Evolutionary conservation across 2,113 vertebrate species (phyloP).

Genomic region (Notothenia rossii): DNA sequence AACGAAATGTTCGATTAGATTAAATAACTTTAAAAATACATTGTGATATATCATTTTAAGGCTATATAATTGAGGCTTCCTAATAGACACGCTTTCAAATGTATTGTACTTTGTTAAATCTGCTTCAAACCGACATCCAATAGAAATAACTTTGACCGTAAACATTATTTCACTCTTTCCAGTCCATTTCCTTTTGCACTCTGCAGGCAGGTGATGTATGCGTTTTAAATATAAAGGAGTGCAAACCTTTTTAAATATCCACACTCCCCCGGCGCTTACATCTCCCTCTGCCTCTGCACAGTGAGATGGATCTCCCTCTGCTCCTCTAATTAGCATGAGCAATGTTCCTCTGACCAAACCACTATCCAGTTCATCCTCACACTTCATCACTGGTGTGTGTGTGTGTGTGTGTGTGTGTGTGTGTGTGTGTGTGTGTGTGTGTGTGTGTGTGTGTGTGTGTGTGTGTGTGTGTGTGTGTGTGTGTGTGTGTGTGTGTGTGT

Average conservation of each 20-base stretch:
- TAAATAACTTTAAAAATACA: too few species aligned
- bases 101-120: background rate
- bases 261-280: conserved; percentile 25
- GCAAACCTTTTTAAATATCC: conserved; percentile 66
- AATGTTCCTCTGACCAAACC: conserved; percentile 73
- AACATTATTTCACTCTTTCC: background rate
- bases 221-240: conserved; percentile 55
- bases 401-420: conserved; percentile 13
- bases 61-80: too few species aligned
- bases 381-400: conserved; percentile 56
- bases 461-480: background rate
- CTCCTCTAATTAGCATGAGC: conserved; percentile 79
- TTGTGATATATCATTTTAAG: too few species aligned
- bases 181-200: conserved; percentile 22
- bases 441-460: conserved; percentile 23
- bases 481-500: conserved; percentile 17
- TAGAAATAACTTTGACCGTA: conserved; percentile 27
- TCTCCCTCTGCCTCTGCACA: background rate
- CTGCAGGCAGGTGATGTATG: conserved; percentile 13
- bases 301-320: conserved; percentile 71
- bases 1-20: too few species aligned
- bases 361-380: conserved; percentile 67
- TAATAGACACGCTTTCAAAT: too few species aligned
- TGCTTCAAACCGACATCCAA: background rate
- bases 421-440: conserved; percentile 1